Base-by-base conservation (phyloP, 1,140 invertebrate genomes). In the Bombus waltoni region DNA sequence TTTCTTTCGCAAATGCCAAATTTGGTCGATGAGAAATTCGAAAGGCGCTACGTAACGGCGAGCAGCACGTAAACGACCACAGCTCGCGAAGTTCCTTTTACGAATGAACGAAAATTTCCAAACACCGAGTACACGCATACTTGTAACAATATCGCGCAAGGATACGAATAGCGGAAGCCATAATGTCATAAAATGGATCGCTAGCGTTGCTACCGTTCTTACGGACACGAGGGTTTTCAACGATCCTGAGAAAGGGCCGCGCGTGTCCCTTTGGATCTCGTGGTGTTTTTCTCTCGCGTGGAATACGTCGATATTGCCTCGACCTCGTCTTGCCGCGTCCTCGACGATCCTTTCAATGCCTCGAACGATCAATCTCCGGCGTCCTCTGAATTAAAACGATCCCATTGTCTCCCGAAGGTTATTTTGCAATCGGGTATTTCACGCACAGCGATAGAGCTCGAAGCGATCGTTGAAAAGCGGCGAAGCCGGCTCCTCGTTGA, bases 191-290 rank as follows among this genome's bases (percentile, higher is more conserved):
- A 62, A 85, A 80, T 88, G 18, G 76, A 22, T 59, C n/a, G 57
- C 66, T 81, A 53, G 5, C 5, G 47, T 53, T 44, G 42, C 42
- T 13, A 11, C 1, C 47, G 47, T 47, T 47, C 72, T n/a, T 35
- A 15, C 9, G 47, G 28, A 42, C 18, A 18, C 38, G 32, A 68
- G 81, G 77, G 53, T 32, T 38, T 38, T 22, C 38, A 38, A 85
- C 71, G 80, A 71, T 42, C 10, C 32, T 44, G 81, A 68, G 65
- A 87, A 88, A 88, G 53, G 38, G 57, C 32, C 32, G 66, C 81
- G 78, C 38, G 62, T 72, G 72, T 76, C n/a, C 53, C 74, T 79
- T 65, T 66, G 47, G 77, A 35, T 38, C 65, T 71, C 57, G n/a
- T 66, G 11, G 62, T 68, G 77, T 57, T 66, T 35, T 72, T 81